Base-by-base conservation (phyloP, 2,888 invertebrate species). In the Harpagoxenus sublaevis region DNA sequence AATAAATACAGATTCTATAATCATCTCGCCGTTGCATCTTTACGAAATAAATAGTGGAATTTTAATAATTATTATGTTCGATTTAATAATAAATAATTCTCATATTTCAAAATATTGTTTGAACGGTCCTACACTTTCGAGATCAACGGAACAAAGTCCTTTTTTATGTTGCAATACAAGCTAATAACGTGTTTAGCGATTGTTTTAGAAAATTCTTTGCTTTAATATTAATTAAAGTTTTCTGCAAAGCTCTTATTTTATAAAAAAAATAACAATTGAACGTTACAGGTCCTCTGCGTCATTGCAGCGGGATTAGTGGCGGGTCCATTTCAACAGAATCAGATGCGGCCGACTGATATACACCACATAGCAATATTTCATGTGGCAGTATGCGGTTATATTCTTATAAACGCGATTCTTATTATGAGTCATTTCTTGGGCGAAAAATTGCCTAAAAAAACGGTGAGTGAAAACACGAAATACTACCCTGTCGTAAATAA, bases 331-430 rank as follows among this genome's bases (percentile, higher is more conserved):
- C 95, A 96, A 91, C 95, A 96, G 28, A 81, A 86, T 15, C 79
- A 70, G 4, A 51, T 60, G 1, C 79, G 79, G 0, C 79, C 68
- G 1, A 15, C 23, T 39, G 96, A 94, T 93, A 95, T 93, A 94
- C 95, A 95, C 88, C 96, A 97, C 92, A 96, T 96, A 60, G 97
- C 97, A 0, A 95, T 97, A 88, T 96, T 97, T 94, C 97, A 96
- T 94, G 96, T 97, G 6, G 96, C 97, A 9, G 96, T 96, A 93
- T 96, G 96, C 42, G 97, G 97, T 86, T 97, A 96, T 93, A 96
- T 97, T 91, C 96, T 97, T 88, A 96, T 97, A 94, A 97, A 97
- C 83, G 95, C 96, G 0, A 96, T 97, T 68, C 92, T 97, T 87
- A 95, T 97, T 79, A 94, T 96, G 88, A 96, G 96, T 35, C 96